A percentile compares a stretch with the other conserved stretches of the same genome.
These are phyloP conservation scores for Benitochromis conjunctus DNA, from an alignment of 2,113 vertebrate species.

Conservation along the genomic window DNA sequence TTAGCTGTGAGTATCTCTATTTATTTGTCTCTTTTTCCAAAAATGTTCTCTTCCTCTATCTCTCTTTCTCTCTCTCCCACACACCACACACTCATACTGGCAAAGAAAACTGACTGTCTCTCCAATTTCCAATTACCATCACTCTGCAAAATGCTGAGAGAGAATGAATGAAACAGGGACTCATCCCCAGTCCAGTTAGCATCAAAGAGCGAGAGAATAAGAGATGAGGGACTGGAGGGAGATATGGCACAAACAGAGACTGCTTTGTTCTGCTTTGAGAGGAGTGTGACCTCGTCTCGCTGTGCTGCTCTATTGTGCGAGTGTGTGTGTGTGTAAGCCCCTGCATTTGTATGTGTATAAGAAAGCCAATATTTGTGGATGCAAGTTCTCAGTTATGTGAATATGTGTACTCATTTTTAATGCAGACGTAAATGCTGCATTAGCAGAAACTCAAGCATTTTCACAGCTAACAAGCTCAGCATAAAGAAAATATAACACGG, in stretches of 20 bases:
- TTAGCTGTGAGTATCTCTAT: slow-evolving; percentile 69
- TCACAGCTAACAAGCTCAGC: not conserved
- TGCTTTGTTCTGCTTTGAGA: slow-evolving; percentile 67
- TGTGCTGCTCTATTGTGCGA: slow-evolving; percentile 47
- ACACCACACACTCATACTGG: not conserved
- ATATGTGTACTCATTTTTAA: not conserved
- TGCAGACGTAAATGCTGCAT: not conserved
- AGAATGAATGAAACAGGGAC: not conserved
- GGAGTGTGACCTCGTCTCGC: slow-evolving; percentile 53
- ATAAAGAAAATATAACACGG: not conserved
- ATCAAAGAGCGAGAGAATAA: slow-evolving; percentile 12
- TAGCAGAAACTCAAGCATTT: not conserved
- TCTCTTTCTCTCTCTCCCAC: not conserved
- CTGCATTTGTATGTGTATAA: not conserved
- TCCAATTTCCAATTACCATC: slow-evolving; percentile 27
- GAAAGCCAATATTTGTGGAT: not conserved
- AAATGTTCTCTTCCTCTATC: not conserved
- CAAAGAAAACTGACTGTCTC: not conserved
- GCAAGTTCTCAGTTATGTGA: not conserved
- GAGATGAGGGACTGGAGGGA: slow-evolving; percentile 19
- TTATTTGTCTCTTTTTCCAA: not conserved
- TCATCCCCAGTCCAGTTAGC: slow-evolving; percentile 38
- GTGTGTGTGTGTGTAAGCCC: not conserved
- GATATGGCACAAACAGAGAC: slow-evolving; percentile 55
- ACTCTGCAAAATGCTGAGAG: not conserved